Base-by-base conservation (phyloP, 2,888 invertebrate genomes). In the Zelleria hepariella region DNA sequence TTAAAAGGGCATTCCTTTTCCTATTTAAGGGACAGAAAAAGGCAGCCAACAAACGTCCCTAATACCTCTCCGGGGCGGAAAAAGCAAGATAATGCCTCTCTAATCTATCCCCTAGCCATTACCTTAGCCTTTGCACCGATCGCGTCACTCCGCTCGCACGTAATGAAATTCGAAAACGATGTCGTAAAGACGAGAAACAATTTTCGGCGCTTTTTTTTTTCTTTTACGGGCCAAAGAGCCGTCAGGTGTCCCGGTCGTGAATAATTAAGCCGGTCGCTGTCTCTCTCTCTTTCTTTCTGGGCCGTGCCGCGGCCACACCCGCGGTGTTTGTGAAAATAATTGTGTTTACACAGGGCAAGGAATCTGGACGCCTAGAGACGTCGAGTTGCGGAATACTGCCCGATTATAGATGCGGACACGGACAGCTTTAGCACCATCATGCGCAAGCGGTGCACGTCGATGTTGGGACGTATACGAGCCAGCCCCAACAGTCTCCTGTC, bases 211-310 rank as follows among this genome's bases (percentile, higher is more conserved):
- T n/a, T n/a, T n/a, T n/a, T n/a, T n/a, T n/a, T 62, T 62, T 68
- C 64, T 67, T 67, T 67, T 65, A 60, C 61, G 58, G 58, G 51
- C 18, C 54, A 59, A 55, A 63, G 49, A 52, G 59, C 57, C 61
- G 65, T 60, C 61, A 70, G 70, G 72, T 69, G 72, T 65, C 64
- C 27, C 20, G 47, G 63, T 59, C 60, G 57, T 73, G 70, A 73
- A 71, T 71, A 70, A 67, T 71, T 71, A 67, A 73, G 60, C 23
- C 23, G 51, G 51, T 51, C 32, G 32, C 32, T 42, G 32, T 42
- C 32, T 42, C 15, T 4, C 32, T 15, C n/a, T n/a, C n/a, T n/a
- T n/a, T n/a, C n/a, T n/a, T n/a, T n/a, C n/a, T n/a, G n/a, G n/a
- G n/a, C n/a, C 32, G 32, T 42, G 32, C 32, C 15, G 2, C 15